These are phyloP conservation scores for Clarias macrocephalus DNA, from an alignment of 2,113 vertebrate species.

Conservation along the genomic window DNA sequence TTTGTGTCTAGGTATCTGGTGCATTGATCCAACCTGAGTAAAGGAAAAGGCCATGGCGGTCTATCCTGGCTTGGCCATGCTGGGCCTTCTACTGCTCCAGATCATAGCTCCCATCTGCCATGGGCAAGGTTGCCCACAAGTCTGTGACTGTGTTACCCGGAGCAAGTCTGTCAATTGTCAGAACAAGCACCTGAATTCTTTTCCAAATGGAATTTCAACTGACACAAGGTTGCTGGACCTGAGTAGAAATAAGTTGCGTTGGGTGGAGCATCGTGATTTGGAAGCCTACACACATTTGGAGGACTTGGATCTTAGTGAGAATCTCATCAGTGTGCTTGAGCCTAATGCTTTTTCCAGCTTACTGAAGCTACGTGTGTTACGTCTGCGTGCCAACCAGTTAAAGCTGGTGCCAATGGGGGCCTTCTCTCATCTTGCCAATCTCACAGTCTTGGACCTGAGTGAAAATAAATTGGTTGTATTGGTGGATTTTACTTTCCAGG, in stretches of 20 bases:
- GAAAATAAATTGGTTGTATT: constrained; percentile 95
- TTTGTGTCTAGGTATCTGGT: constrained; percentile 71
- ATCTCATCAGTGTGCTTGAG: constrained; percentile 89
- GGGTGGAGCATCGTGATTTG: constrained; percentile 88
- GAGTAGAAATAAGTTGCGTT: constrained; percentile 90
- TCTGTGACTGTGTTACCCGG: constrained; percentile 83
- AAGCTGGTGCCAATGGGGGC: constrained; percentile 90
- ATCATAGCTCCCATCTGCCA: constrained; percentile 56
- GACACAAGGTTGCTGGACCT: constrained; percentile 89
- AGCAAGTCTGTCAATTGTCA: constrained; percentile 82
- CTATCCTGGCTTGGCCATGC: constrained; percentile 69
- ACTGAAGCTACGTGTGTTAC: constrained; percentile 79
- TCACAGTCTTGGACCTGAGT: constrained; percentile 91
- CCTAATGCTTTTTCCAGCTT: constrained; percentile 89
- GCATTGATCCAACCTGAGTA: constrained; percentile 69
- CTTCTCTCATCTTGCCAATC: constrained; percentile 87
- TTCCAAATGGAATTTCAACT: constrained; percentile 86
- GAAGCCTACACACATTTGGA: constrained; percentile 80
- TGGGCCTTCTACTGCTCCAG: constrained; percentile 75
- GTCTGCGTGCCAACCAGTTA: constrained; percentile 87
- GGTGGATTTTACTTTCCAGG: constrained; percentile 93
- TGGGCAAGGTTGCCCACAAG: constrained; percentile 81
- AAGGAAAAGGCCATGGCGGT: constrained; percentile 74
- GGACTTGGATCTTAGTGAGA: constrained; percentile 92
- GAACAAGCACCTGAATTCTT: constrained; percentile 82